A percentile compares a stretch with the other conserved stretches of the same genome.
Conservation (phyloP, 2,113 vertebrate species). For the Eleginops maclovinus region DNA sequence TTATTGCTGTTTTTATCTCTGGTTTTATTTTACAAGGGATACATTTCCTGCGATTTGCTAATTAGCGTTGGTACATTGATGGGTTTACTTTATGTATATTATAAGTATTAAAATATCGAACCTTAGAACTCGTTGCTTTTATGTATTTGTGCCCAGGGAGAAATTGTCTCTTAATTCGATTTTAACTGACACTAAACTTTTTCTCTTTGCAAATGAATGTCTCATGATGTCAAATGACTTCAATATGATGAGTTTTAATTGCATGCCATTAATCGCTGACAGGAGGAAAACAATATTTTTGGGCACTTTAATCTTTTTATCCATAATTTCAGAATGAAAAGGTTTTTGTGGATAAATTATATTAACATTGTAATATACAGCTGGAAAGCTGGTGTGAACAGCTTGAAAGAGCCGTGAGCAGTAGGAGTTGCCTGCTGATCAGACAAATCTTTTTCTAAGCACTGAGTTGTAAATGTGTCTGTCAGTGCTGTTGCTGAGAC, state of each 20-base stretch:
- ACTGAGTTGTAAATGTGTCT: constrained; percentile 34
- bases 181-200: background rate
- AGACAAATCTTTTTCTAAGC: constrained; percentile 5
- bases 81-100: background rate
- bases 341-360: background rate
- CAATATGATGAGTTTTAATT: constrained; percentile 16
- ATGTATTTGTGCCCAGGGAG: background rate
- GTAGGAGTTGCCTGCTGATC: background rate
- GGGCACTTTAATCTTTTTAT: background rate
- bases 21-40: background rate
- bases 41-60: background rate
- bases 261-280: constrained; percentile 16
- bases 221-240: constrained; percentile 15
- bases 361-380: no score
- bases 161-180: background rate
- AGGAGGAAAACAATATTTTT: background rate
- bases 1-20: background rate
- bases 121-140: background rate
- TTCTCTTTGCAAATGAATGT: constrained; percentile 7
- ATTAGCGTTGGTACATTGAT: background rate
- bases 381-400: background rate
- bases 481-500: constrained; percentile 30
- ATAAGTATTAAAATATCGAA: background rate
- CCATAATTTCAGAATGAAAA: background rate
- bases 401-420: background rate